These are phyloP conservation scores for Leucophenga montana DNA, from an alignment of 2,888 invertebrate genomes.

Conservation along the genomic window DNA sequence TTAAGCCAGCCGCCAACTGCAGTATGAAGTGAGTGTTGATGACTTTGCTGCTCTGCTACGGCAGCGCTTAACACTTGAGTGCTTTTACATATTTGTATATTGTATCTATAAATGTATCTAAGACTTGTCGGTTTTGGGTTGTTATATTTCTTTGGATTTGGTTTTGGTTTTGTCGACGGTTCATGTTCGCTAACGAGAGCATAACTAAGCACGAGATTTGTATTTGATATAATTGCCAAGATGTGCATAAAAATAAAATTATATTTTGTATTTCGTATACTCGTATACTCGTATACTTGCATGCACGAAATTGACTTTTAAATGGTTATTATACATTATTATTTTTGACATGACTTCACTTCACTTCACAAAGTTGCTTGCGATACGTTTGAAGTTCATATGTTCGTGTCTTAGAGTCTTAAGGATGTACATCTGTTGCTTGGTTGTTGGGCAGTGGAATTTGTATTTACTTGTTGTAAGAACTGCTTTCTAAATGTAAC, in stretches of 20 bases:
- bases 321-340: not conserved
- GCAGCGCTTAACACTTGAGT: slow-evolving; percentile 7
- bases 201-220: slow-evolving; percentile 20
- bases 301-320: slow-evolving; percentile 15
- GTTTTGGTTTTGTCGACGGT: not conserved
- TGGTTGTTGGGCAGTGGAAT: too few species aligned
- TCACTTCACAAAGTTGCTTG: too few species aligned
- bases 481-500: too few species aligned
- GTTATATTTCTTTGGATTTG: too few species aligned
- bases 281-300: too few species aligned
- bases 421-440: too few species aligned
- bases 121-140: not conserved
- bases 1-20: slow-evolving; percentile 16
- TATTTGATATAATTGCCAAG: slow-evolving; percentile 7
- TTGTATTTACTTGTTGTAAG: too few species aligned
- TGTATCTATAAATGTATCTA: too few species aligned
- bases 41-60: not conserved
- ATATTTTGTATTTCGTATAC: not conserved
- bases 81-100: not conserved
- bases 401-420: too few species aligned
- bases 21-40: not conserved
- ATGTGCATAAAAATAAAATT: not conserved
- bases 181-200: slow-evolving; percentile 36
- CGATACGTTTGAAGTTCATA: too few species aligned
- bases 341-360: too few species aligned